phyloP scores from a whole-genome alignment of 2,797 vertebrate species.

The Schizopygopsis malacanthus region DNA sequence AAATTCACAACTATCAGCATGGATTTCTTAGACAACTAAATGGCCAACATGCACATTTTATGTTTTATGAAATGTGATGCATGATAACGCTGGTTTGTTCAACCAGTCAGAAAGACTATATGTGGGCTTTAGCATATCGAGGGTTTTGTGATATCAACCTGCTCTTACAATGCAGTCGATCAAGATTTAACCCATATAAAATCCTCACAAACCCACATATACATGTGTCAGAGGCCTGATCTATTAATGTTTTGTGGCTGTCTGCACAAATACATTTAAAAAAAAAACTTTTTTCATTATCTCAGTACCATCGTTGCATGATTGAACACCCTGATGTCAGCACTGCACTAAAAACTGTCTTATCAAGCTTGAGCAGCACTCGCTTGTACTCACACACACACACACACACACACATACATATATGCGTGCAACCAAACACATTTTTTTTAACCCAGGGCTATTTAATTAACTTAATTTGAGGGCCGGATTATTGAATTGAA shows the following conservation, averaged over 20 bases:
- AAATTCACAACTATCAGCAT: background rate
- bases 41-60: background rate
- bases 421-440: too few species aligned
- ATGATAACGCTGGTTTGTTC: conserved; percentile 10
- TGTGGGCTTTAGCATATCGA: background rate
- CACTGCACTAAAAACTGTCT: conserved; percentile 26
- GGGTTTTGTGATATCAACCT: background rate
- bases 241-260: conserved; percentile 19
- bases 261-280: conserved; percentile 40
- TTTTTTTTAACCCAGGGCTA: too few species aligned
- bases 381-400: background rate
- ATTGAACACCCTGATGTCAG: conserved; percentile 29
- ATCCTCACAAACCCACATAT: conserved; percentile 27
- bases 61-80: conserved; percentile 24
- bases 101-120: background rate
- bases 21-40: conserved; percentile 7
- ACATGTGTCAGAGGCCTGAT: conserved; percentile 9
- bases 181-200: conserved; percentile 30
- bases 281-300: conserved; percentile 13
- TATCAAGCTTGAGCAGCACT: conserved; percentile 2
- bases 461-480: too few species aligned
- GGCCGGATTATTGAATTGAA: too few species aligned
- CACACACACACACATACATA: background rate
- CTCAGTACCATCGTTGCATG: conserved; percentile 16
- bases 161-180: background rate